A percentile compares a stretch with the other conserved stretches of the same genome.
Conservation (phyloP, 1,140 invertebrate genomes). For the Phocides pigmalion region DNA sequence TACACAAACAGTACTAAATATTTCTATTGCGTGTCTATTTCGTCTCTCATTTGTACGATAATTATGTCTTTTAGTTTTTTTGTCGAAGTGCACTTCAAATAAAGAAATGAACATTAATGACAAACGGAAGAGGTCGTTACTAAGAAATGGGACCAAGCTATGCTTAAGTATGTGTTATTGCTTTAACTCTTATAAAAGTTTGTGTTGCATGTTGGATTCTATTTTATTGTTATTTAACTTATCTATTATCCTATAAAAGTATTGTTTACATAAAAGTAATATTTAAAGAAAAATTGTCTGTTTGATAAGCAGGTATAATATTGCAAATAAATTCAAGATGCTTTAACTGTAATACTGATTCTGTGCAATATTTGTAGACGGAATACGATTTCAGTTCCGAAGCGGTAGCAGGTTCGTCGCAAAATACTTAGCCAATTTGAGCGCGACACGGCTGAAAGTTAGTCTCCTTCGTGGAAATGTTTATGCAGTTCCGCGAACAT, state of each 20-base stretch:
- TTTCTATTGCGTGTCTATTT: slow-evolving; percentile 1
- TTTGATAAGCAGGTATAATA: too few relatives aligned
- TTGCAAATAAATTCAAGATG: too few relatives aligned
- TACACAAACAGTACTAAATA: slow-evolving; percentile 3
- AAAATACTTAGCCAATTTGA: slow-evolving; percentile 43
- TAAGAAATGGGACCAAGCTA: slow-evolving; percentile 28
- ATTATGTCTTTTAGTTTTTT: slow-evolving; percentile 23
- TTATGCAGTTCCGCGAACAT: slow-evolving; percentile 46
- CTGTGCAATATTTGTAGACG: not conserved
- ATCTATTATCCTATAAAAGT: too few relatives aligned
- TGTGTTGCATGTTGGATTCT: too few relatives aligned
- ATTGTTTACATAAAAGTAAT: too few relatives aligned
- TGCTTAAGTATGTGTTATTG: slow-evolving; percentile 20
- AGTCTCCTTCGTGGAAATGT: slow-evolving; percentile 42
- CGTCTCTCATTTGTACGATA: slow-evolving; percentile 9
- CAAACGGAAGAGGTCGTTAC: slow-evolving; percentile 27
- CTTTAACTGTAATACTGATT: not conserved
- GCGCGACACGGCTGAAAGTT: slow-evolving; percentile 38
- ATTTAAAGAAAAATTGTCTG: too few relatives aligned
- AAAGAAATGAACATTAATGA: slow-evolving; percentile 26
- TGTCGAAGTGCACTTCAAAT: slow-evolving; percentile 15
- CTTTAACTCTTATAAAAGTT: slow-evolving; percentile 1
- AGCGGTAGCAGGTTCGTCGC: slow-evolving; percentile 27
- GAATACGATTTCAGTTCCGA: slow-evolving; percentile 5
- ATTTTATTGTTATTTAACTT: too few relatives aligned